Base-by-base conservation (phyloP, 2,888 invertebrate species). In the Steromphala cineraria region DNA sequence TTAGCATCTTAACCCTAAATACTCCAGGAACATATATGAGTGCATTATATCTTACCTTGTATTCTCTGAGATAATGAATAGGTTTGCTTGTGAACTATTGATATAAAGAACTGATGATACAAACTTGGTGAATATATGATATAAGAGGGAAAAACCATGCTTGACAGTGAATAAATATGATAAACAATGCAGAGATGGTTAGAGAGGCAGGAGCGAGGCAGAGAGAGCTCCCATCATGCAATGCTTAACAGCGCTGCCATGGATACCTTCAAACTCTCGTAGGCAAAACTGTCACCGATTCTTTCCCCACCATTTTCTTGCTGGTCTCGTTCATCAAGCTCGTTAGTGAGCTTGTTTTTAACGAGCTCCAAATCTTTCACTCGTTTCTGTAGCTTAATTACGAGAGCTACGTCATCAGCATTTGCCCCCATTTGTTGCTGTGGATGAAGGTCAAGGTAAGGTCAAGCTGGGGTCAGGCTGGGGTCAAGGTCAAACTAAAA, bases 261-360 rank as follows among this genome's bases (percentile, higher is more conserved):
- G 62, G 62, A 62, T 86, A 87, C 88, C 88, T 87, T 87, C 28
- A 88, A 80, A 82, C 86, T 86, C 46, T 84, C 83, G 55, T 84
- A 87, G 8, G 85, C 85, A 79, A 80, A 83, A 36, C 83, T 82
- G 28, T 82, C 84, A 28, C 79, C 79, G 53, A 79, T 75, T 53
- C 17, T 31, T 36, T 78, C 76, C 28, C 80, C 28, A 24, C 80
- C 83, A 19, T 85, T 85, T 4, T 85, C 85, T 15, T 82, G 95
- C 88, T 95, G 95, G 19, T 97, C 95, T 82, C 98, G 92, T 79
- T 96, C 94, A 82, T 95, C 95, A 79, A 98, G 94, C 92, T 98
- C 97, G 84, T 96, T 95, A 83, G 96, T 95, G 67, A 98, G 94
- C 92, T 97, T 97, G 88, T 96, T 96, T 93, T 97, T 98, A 53